Conservation (phyloP, 2,888 invertebrate species). For the Acronicta alni region DNA sequence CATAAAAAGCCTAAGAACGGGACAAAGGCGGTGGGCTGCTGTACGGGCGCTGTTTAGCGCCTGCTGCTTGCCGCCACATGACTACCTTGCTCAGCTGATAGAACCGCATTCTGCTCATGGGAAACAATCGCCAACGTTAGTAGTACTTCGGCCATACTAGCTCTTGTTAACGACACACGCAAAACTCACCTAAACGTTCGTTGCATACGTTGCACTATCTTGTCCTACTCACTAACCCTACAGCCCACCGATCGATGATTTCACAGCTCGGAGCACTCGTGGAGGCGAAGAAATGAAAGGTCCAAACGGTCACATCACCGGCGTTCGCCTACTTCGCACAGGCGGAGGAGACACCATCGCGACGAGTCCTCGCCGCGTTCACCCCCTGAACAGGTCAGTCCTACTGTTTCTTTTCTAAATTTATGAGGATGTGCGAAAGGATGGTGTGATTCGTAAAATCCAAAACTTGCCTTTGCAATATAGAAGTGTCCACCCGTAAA, state of each 20-base stretch:
- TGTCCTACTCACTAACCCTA: constrained; percentile 85
- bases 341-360: constrained; percentile 91
- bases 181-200: constrained; percentile 78
- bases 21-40: constrained; percentile 74
- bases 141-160: constrained; percentile 59
- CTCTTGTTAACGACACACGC: constrained; percentile 65
- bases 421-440: constrained; percentile 71
- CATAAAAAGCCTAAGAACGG: constrained; percentile 69
- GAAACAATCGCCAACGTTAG: constrained; percentile 82
- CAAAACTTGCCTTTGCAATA: constrained; percentile 72
- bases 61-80: constrained; percentile 82
- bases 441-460: constrained; percentile 70
- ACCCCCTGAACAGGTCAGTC: constrained; percentile 86
- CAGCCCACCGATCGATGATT: constrained; percentile 89
- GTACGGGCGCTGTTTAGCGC: constrained; percentile 76
- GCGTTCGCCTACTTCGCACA: constrained; percentile 94
- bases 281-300: constrained; percentile 94
- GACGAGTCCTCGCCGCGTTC: constrained; percentile 85
- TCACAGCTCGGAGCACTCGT: constrained; percentile 93
- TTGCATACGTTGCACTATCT: constrained; percentile 61
- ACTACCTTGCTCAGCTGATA: constrained; percentile 75
- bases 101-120: constrained; percentile 73
- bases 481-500: constrained; percentile 83
- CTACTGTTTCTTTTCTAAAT: constrained; percentile 70
- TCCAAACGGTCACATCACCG: constrained; percentile 96